Evolutionary conservation across 2,888 invertebrate genomes (phyloP).

Genomic region (Eupelmus urozonus): DNA sequence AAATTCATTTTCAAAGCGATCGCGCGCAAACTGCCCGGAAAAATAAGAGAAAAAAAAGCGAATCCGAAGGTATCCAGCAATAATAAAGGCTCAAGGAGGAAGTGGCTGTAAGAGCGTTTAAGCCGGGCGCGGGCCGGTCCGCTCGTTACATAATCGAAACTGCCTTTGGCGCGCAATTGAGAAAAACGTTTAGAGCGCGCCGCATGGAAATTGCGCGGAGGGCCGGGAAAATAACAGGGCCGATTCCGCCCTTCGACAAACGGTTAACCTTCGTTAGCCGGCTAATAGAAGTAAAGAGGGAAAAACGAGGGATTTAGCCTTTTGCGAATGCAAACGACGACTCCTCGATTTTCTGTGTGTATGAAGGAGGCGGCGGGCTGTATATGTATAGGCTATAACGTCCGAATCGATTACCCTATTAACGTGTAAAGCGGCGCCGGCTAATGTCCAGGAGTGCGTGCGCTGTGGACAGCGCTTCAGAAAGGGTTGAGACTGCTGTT

Average conservation of each 20-base stretch:
- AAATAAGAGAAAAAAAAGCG: not conserved
- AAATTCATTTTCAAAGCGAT: slow-evolving; percentile 34
- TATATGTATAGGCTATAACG: too few relatives aligned
- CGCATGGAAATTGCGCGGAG: slow-evolving; percentile 41
- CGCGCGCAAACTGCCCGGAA: not conserved
- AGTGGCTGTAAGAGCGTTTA: slow-evolving; percentile 35
- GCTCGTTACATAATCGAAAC: slow-evolving; percentile 51
- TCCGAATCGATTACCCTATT: slow-evolving; percentile 61
- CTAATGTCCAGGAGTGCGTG: slow-evolving; percentile 43
- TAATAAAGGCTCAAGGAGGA: slow-evolving; percentile 36
- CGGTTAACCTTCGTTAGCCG: slow-evolving; percentile 58
- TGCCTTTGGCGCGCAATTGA: slow-evolving; percentile 46
- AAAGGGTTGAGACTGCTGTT: slow-evolving; percentile 31
- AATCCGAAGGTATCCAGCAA: slow-evolving; percentile 2
- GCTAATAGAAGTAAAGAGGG: slow-evolving; percentile 54
- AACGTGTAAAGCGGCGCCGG: slow-evolving; percentile 51
- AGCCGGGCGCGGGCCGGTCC: not conserved
- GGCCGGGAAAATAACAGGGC: slow-evolving; percentile 46
- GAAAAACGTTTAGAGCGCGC: slow-evolving; percentile 47
- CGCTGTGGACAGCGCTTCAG: not conserved
- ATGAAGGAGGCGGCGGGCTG: slow-evolving; percentile 33
- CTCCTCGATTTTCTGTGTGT: slow-evolving; percentile 2
- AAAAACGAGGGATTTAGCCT: slow-evolving; percentile 49
- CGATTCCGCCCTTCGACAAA: slow-evolving; percentile 50
- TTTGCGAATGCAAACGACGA: slow-evolving; percentile 45